Percentiles rank a stretch among this genome's conserved stretches.
Evolutionary conservation across 1,140 invertebrate species (phyloP).

Genomic region (Harlomillsia oculata): DNA sequence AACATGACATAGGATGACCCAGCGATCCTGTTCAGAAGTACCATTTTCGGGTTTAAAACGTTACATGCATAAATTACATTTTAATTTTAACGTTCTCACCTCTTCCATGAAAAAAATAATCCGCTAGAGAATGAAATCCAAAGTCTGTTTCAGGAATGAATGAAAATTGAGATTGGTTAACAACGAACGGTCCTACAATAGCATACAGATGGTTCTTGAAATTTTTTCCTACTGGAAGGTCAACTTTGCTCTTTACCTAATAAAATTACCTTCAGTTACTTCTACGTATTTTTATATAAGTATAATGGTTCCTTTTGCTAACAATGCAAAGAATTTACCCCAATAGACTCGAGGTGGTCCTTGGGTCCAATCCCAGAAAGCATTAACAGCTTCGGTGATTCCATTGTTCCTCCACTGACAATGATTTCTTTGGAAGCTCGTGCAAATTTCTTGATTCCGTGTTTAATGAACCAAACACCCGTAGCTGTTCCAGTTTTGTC

Average conservation of each 20-base stretch:
- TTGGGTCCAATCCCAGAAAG: conserved; percentile 43
- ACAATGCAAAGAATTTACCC: conserved; percentile 5
- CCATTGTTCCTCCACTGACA: conserved; percentile 36
- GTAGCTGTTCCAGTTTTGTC: conserved; percentile 20
- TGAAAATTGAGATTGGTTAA: conserved; percentile 16
- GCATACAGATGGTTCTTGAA: conserved; percentile 18
- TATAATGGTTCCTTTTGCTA: not conserved
- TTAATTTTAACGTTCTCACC: conserved; percentile 3
- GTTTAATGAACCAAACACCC: conserved; percentile 22
- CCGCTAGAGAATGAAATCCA: not conserved
- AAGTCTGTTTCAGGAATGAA: conserved; percentile 17
- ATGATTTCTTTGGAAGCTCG: conserved; percentile 37
- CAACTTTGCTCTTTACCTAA: conserved; percentile 20
- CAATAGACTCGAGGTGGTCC: conserved; percentile 37
- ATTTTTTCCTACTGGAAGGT: conserved; percentile 28
- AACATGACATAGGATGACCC: not conserved
- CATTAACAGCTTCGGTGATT: conserved; percentile 39
- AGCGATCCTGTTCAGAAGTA: conserved; percentile 1
- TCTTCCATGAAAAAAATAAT: conserved; percentile 22
- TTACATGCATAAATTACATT: not conserved
- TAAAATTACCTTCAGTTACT: not conserved
- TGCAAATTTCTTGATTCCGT: conserved; percentile 20
- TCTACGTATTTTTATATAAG: not conserved
- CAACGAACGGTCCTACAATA: conserved; percentile 9
- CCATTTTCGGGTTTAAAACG: not conserved